These are phyloP conservation scores for Cosmia trapezina DNA, from an alignment of 2,888 invertebrate genomes.

Conservation along the genomic window DNA sequence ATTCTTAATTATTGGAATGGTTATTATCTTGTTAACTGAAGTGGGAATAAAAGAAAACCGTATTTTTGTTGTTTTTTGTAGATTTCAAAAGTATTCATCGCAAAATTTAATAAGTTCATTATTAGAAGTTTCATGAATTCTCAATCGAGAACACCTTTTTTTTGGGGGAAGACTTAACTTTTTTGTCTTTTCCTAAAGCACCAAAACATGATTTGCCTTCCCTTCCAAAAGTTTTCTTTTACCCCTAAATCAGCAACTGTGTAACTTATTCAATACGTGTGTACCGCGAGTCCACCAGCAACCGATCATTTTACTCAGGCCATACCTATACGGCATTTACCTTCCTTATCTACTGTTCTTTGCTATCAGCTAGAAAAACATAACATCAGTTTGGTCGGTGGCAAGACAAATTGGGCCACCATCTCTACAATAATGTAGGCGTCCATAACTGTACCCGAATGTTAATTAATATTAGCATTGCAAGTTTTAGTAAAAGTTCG, in stretches of 20 bases:
- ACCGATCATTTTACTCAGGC: neutral
- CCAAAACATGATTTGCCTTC: too few species aligned
- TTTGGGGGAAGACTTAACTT: neutral
- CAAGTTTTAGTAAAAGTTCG: neutral
- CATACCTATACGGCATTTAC: too few species aligned
- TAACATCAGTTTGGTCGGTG: too few species aligned
- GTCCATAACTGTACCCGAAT: neutral
- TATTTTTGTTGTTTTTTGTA: too few species aligned
- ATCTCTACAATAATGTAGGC: neutral
- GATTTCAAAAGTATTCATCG: too few species aligned
- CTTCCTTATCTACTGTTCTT: neutral
- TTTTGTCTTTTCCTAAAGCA: neutral
- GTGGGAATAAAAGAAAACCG: conserved; percentile 2
- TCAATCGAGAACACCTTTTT: neutral
- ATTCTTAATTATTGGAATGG: conserved; percentile 35
- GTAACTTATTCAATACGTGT: neutral
- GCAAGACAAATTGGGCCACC: too few species aligned
- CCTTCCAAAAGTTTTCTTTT: neutral
- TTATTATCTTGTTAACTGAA: conserved; percentile 14
- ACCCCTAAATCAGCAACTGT: neutral
- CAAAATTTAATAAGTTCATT: neutral
- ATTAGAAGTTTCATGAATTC: neutral
- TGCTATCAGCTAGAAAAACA: neutral
- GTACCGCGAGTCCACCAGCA: neutral
- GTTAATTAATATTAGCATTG: neutral